Percentiles rank a stretch among this genome's conserved stretches.
Evolutionary conservation across 2,113 vertebrate genomes (phyloP).

Genomic region (Cisticola juncidis): DNA sequence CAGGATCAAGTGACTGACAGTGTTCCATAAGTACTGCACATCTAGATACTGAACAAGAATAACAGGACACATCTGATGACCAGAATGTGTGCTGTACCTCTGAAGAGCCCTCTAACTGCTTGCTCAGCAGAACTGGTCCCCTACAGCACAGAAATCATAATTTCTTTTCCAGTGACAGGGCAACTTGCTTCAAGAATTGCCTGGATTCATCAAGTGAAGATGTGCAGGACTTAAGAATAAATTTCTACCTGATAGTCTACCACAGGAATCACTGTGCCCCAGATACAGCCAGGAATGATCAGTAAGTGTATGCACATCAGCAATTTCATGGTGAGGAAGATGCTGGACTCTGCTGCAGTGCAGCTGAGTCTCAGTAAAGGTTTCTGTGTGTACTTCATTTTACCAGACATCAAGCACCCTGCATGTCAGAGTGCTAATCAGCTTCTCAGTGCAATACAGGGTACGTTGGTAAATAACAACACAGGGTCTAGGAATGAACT

Average conservation of each 20-base stretch:
- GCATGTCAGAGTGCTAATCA: neutral
- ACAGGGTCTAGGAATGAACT: neutral
- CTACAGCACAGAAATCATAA: neutral
- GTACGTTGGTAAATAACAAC: neutral
- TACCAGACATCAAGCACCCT: neutral
- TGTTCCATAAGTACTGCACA: neutral
- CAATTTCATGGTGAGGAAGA: rapidly evolving
- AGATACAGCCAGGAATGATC: neutral
- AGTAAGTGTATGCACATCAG: neutral
- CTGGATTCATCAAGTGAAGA: neutral
- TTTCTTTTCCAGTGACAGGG: neutral
- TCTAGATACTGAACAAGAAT: neutral
- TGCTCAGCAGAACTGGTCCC: neutral
- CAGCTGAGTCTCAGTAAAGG: neutral
- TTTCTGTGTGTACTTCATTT: neutral
- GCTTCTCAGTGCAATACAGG: neutral
- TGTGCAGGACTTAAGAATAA: neutral
- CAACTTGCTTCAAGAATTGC: neutral
- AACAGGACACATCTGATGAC: neutral
- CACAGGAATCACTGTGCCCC: neutral
- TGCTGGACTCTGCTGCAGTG: neutral
- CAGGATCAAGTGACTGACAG: neutral
- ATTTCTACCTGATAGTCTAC: neutral
- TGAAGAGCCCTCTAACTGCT: neutral
- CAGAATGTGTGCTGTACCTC: neutral